phyloP scores from a whole-genome alignment of 1,140 invertebrate species.

The Spodoptera frugiperda region DNA sequence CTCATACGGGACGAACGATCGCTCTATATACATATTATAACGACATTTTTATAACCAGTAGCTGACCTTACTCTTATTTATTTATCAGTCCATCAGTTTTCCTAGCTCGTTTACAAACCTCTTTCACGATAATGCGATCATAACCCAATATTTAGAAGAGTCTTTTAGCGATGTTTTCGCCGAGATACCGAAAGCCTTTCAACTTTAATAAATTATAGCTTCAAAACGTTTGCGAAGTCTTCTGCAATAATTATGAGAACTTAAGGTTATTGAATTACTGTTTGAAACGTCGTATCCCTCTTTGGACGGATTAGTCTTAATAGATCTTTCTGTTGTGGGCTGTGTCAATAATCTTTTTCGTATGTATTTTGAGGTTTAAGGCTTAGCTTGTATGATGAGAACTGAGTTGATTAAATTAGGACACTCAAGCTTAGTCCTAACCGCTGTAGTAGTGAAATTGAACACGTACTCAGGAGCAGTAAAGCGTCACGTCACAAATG shows the following conservation, averaged over 20 bases:
- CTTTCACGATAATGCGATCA: slow-evolving; percentile 40
- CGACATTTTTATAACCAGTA: neutral
- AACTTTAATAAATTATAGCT: slow-evolving; percentile 39
- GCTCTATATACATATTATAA: slow-evolving; percentile 3
- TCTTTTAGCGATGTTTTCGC: slow-evolving; percentile 36
- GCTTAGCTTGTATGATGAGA: neutral
- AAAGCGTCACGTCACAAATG: slow-evolving; percentile 14
- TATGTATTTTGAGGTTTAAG: neutral
- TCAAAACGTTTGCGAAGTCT: slow-evolving; percentile 35
- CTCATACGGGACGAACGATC: neutral
- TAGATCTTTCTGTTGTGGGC: slow-evolving; percentile 9
- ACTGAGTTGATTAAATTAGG: too few species aligned
- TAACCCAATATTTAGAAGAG: slow-evolving; percentile 46
- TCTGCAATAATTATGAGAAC: slow-evolving; percentile 44
- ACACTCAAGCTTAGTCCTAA: neutral
- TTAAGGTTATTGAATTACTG: slow-evolving; percentile 38
- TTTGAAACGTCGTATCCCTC: slow-evolving; percentile 23
- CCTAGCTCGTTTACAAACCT: slow-evolving; percentile 41
- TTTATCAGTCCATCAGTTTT: slow-evolving; percentile 29
- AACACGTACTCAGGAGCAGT: neutral
- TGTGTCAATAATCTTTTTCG: neutral
- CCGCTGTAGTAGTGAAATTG: neutral
- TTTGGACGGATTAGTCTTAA: neutral
- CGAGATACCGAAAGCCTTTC: slow-evolving; percentile 45
- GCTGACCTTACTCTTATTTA: slow-evolving; percentile 23